These are phyloP conservation scores for Carpatolechia fugitivella DNA, from an alignment of 2,888 invertebrate species.

Conservation along the genomic window DNA sequence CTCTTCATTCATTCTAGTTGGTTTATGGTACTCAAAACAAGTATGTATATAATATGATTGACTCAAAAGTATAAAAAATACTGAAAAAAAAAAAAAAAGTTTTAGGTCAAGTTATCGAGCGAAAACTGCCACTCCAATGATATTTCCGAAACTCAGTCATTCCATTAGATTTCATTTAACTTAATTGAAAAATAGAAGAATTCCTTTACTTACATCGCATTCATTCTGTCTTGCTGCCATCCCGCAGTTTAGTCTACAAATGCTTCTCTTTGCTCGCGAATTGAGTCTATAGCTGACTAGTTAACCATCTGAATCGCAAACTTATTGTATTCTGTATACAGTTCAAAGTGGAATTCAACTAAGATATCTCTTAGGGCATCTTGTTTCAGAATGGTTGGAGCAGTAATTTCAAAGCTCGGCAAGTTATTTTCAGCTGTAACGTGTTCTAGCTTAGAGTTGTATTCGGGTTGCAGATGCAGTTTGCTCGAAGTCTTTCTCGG, in stretches of 20 bases:
- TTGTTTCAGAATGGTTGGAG: slow-evolving; percentile 19
- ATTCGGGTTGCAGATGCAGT: background rate
- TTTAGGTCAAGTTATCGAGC: slow-evolving; percentile 24
- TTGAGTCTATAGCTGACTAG: slow-evolving; percentile 1
- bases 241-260: slow-evolving; percentile 64
- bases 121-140: slow-evolving; percentile 29
- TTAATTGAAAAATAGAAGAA: slow-evolving; percentile 68
- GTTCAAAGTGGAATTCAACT: slow-evolving; percentile 24
- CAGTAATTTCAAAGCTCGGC: slow-evolving; percentile 24
- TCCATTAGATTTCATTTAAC: slow-evolving; percentile 56
- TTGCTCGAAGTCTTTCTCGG: slow-evolving; percentile 34
- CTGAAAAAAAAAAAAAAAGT: no score
- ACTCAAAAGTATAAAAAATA: no score
- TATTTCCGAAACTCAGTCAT: slow-evolving; percentile 27
- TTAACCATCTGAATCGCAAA: slow-evolving; percentile 22
- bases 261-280: slow-evolving; percentile 27
- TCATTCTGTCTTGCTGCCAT: slow-evolving; percentile 53
- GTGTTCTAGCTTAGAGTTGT: slow-evolving; percentile 21
- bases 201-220: slow-evolving; percentile 62
- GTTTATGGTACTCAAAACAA: no score
- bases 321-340: slow-evolving; percentile 22
- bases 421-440: slow-evolving; percentile 31
- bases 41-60: no score
- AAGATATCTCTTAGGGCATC: slow-evolving; percentile 38
- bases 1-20: no score